Evolutionary conservation across 2,888 invertebrate species (phyloP).

Genomic region (Andrena dorsata): DNA sequence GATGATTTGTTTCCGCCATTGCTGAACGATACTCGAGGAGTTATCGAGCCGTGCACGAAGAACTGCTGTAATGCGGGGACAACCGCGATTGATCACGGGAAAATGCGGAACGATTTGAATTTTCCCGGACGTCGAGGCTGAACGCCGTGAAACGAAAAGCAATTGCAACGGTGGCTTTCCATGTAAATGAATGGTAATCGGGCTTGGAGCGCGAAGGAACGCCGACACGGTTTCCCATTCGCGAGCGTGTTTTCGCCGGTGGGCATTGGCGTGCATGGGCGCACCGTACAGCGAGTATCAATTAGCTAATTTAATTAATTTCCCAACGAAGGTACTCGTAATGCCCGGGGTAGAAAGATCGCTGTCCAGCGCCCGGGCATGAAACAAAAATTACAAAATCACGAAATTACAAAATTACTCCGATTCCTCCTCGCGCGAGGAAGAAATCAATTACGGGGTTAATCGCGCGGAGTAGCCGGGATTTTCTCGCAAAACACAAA

Average conservation of each 20-base stretch:
- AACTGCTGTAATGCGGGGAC: too few species aligned
- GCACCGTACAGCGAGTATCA: background rate
- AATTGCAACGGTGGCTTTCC: background rate
- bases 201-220: background rate
- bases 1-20: background rate
- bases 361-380: background rate
- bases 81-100: too few species aligned
- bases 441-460: background rate
- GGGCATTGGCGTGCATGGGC: too few species aligned
- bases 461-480: background rate
- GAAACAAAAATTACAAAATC: background rate
- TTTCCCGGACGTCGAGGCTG: too few species aligned
- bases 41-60: too few species aligned
- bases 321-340: background rate
- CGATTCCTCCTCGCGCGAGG: too few species aligned
- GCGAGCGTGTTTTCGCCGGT: background rate
- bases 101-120: too few species aligned
- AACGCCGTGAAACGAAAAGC: too few species aligned
- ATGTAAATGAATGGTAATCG: background rate
- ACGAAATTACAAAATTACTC: too few species aligned
- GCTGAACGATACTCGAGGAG: background rate
- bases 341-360: background rate
- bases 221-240: background rate
- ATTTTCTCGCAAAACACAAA: background rate
- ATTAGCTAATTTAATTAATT: slow-evolving; percentile 7